Percentiles rank a stretch among this genome's conserved stretches.
Evolutionary conservation across 2,888 invertebrate genomes (phyloP).

Genomic region (Drosophila mulleri): DNA sequence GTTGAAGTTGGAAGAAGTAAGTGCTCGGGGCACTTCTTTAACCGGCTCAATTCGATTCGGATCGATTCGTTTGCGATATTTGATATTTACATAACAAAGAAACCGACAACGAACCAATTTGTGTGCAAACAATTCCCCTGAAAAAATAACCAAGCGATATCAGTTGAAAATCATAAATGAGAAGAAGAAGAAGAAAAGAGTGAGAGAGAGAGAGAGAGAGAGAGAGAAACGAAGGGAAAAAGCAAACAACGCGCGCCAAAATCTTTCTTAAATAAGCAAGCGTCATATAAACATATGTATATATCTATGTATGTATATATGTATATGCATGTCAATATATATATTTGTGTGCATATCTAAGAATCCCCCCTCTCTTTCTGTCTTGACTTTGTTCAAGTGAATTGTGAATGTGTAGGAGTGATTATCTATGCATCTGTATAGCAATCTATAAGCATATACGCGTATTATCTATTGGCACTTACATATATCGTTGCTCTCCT

Average conservation of each 20-base stretch:
- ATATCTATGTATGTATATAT: background rate
- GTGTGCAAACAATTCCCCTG: conserved; percentile 60
- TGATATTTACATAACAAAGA: conserved; percentile 63
- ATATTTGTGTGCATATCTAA: background rate
- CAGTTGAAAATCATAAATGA: conserved; percentile 48
- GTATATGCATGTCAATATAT: background rate
- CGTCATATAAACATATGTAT: conserved; percentile 1
- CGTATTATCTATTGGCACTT: conserved; percentile 34
- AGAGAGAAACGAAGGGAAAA: background rate
- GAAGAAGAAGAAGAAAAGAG: background rate
- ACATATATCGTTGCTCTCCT: conserved; percentile 31
- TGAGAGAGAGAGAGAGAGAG: background rate
- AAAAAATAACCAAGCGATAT: conserved; percentile 54
- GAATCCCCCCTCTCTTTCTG: conserved; percentile 5
- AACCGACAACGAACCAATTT: conserved; percentile 38
- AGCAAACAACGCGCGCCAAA: conserved; percentile 60
- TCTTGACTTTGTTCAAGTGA: conserved; percentile 71
- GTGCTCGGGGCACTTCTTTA: conserved; percentile 17
- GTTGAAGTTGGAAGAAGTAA: conserved; percentile 33
- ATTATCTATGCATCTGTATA: conserved; percentile 38
- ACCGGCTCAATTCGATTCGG: conserved; percentile 35
- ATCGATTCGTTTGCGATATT: conserved; percentile 28
- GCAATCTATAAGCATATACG: background rate
- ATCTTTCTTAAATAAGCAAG: conserved; percentile 67
- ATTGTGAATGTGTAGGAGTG: conserved; percentile 67